Conservation (phyloP, 2,113 vertebrate species). For the Haemorhous mexicanus region DNA sequence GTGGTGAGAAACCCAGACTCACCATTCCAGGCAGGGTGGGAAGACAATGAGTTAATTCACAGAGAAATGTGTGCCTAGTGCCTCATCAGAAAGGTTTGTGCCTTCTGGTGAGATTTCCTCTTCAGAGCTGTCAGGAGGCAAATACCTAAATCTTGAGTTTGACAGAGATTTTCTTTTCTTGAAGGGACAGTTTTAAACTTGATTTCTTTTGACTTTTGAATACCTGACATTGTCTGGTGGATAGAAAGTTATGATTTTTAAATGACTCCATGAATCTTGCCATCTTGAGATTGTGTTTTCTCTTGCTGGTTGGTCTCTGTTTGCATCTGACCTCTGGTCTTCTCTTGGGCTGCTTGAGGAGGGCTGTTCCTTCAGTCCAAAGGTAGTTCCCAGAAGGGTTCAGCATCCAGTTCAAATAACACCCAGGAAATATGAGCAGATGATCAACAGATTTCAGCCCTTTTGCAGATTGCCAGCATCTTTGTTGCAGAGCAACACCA, state of each 20-base stretch:
- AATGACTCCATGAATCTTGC: not conserved
- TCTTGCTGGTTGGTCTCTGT: not conserved
- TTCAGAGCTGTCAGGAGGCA: not conserved
- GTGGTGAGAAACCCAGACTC: not conserved
- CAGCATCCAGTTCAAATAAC: not conserved
- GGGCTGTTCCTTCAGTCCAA: not conserved
- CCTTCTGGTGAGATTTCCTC: not conserved
- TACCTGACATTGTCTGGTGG: not conserved
- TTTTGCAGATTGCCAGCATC: not conserved
- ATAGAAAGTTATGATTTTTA: not conserved
- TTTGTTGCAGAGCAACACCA: not conserved
- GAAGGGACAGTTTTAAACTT: not conserved
- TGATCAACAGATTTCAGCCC: not conserved
- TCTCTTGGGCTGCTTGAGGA: not conserved
- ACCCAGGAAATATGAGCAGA: not conserved
- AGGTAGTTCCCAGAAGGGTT: not conserved
- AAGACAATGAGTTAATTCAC: not conserved
- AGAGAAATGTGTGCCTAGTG: not conserved
- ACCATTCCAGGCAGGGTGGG: not conserved
- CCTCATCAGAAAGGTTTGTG: not conserved
- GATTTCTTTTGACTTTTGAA: not conserved
- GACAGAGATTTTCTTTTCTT: not conserved
- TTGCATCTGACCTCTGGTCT: not conserved
- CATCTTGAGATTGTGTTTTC: not conserved
- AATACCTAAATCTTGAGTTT: not conserved